Percentiles rank a stretch among this genome's conserved stretches.
These are phyloP conservation scores for Globodera rostochiensis DNA, from an alignment of 1,140 invertebrate genomes.

Conservation along the genomic window DNA sequence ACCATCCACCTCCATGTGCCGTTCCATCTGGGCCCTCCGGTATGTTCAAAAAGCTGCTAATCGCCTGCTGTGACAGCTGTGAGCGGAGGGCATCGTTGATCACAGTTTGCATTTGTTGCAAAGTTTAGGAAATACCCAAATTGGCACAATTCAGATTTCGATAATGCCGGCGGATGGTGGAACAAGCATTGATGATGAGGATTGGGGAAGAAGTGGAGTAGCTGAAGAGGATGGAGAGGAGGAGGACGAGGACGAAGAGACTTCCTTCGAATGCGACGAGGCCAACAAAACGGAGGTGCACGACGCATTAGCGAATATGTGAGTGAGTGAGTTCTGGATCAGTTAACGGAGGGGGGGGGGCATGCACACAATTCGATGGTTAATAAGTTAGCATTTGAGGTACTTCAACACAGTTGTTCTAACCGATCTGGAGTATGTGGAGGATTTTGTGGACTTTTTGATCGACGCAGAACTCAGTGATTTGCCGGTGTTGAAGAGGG, in stretches of 20 bases:
- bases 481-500: constrained; percentile 60
- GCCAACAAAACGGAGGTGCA: constrained; percentile 61
- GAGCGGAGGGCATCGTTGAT: constrained; percentile 57
- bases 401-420: constrained; percentile 63
- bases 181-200: constrained; percentile 16
- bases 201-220: constrained; percentile 5
- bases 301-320: constrained; percentile 61
- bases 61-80: constrained; percentile 60
- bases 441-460: constrained; percentile 63
- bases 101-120: neutral
- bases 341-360: neutral
- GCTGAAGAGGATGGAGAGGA: constrained; percentile 40
- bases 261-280: constrained; percentile 58
- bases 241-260: constrained; percentile 43
- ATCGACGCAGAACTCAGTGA: constrained; percentile 65
- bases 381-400: neutral
- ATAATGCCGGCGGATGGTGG: neutral
- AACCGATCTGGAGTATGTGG: constrained; percentile 62
- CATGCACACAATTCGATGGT: neutral
- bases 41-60: constrained; percentile 60
- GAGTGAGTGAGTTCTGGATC: neutral
- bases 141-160: constrained; percentile 11
- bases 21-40: neutral
- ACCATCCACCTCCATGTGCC: constrained; percentile 6
- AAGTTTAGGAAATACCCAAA: constrained; percentile 2